These are phyloP conservation scores for Carassius gibelio DNA, from an alignment of 2,113 vertebrate species.

Conservation along the genomic window DNA sequence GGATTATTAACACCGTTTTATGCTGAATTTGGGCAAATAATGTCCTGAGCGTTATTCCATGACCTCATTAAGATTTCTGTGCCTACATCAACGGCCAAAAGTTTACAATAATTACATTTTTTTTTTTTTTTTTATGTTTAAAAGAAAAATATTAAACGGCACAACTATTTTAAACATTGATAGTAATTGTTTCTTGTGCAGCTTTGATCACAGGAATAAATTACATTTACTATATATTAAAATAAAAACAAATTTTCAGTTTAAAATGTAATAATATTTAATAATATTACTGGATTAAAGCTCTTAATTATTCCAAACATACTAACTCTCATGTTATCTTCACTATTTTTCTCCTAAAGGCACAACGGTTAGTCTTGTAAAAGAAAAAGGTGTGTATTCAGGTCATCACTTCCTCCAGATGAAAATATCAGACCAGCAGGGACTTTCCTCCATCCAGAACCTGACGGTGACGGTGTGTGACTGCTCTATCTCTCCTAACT, in stretches of 20 bases:
- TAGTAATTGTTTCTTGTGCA: too few species aligned
- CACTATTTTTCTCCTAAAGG: constrained; percentile 1
- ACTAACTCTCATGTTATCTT: neutral
- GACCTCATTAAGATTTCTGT: neutral
- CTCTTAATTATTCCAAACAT: too few species aligned
- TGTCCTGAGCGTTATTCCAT: neutral
- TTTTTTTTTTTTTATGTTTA: too few species aligned
- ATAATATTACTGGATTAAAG: too few species aligned
- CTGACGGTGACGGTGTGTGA: constrained; percentile 69
- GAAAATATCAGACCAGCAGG: constrained; percentile 66
- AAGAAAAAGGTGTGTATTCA: constrained; percentile 17
- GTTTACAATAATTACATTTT: too few species aligned
- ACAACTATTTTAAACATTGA: too few species aligned
- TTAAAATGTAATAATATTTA: too few species aligned
- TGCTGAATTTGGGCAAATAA: neutral
- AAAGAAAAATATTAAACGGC: too few species aligned
- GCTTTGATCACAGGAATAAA: too few species aligned
- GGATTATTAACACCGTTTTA: neutral
- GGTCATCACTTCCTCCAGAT: constrained; percentile 55
- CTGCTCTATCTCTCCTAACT: constrained; percentile 57
- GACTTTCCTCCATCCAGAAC: constrained; percentile 47
- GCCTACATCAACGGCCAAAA: too few species aligned
- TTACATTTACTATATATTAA: too few species aligned
- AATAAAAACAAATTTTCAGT: too few species aligned
- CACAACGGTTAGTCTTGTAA: constrained; percentile 15